These are phyloP conservation scores for Trachymyrmex cornetzi DNA, from an alignment of 1,140 invertebrate species.

Conservation along the genomic window DNA sequence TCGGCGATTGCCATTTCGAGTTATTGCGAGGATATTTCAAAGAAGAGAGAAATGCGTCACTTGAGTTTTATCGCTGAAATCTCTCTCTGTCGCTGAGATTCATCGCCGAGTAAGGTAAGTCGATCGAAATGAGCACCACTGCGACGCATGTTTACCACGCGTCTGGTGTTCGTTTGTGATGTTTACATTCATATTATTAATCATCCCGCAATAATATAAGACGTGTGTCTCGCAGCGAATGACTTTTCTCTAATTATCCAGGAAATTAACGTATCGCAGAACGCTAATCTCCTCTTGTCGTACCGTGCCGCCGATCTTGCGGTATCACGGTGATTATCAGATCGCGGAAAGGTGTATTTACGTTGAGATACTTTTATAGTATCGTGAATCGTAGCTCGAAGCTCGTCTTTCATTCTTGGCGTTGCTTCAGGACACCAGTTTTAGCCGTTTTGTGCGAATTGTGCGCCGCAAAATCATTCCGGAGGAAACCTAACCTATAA, in stretches of 20 bases:
- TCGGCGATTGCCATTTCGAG: background rate
- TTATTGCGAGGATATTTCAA: background rate
- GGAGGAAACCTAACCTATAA: constrained; percentile 32
- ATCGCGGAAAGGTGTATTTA: background rate
- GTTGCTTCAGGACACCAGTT: background rate
- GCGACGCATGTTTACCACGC: background rate
- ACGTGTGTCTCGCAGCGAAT: background rate
- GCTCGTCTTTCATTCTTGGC: background rate
- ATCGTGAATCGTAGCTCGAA: background rate
- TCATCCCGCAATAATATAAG: background rate
- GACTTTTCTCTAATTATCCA: background rate
- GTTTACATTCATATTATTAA: background rate
- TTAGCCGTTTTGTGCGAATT: background rate
- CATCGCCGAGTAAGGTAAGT: constrained; percentile 20
- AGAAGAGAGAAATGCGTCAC: background rate
- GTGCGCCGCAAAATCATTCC: background rate
- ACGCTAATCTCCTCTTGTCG: constrained; percentile 20
- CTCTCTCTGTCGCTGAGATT: background rate
- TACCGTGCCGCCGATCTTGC: background rate
- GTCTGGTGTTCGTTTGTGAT: background rate
- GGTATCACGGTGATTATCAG: background rate
- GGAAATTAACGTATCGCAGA: background rate
- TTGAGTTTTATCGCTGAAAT: too few relatives aligned
- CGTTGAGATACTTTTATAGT: background rate
- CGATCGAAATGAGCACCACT: constrained; percentile 25